Base-by-base conservation (phyloP, 2,888 invertebrate genomes). In the Cryptocheilus praepositus region DNA sequence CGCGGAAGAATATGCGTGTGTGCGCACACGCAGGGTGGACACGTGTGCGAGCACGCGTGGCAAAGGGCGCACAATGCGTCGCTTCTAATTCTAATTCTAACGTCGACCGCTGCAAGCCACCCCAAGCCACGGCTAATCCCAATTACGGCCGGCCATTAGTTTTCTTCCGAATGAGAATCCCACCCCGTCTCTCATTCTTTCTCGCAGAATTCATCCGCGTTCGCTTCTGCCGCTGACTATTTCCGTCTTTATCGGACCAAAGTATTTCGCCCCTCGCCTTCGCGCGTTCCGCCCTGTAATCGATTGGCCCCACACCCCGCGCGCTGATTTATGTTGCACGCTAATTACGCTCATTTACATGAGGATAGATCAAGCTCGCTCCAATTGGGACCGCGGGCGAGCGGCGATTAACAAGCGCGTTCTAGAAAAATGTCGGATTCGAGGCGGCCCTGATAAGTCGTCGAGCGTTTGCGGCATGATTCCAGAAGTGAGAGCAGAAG, bases 111-210 rank as follows among this genome's bases (percentile, higher is more conserved):
- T 36, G 36, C 43, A 43, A 56, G 28, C 54, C 56, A 21, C 52
- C 52, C 22, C 52, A 43, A 56, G 56, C 70, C 58, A 5, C 72
- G 60, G 73, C 84, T 87, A 87, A 88, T 88, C 84, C 87, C 86
- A 87, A 87, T 88, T 88, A 87, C 86, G 81, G 79, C 83, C 78
- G 83, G 82, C 85, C 85, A 87, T 88, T 87, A 87, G 85, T 87
- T 88, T 86, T 85, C 85, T 85, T 84, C 80, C 76, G 66, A 77
- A 82, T 79, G 80, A 86, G 86, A 86, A 85, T 83, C 84, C 71
- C 66, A 71, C 69, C 75, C 74, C 18, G 45, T 25, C 43, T 57
- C 46, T 36, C n/a, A 8, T 8, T 54, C 18, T 54, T 28, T 45
- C 28, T 54, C 28, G 25, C 61, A 25, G 18, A 43, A 36, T 45